Evolutionary conservation across 1,140 invertebrate genomes (phyloP).

Genomic region (Eurosta solidaginis): DNA sequence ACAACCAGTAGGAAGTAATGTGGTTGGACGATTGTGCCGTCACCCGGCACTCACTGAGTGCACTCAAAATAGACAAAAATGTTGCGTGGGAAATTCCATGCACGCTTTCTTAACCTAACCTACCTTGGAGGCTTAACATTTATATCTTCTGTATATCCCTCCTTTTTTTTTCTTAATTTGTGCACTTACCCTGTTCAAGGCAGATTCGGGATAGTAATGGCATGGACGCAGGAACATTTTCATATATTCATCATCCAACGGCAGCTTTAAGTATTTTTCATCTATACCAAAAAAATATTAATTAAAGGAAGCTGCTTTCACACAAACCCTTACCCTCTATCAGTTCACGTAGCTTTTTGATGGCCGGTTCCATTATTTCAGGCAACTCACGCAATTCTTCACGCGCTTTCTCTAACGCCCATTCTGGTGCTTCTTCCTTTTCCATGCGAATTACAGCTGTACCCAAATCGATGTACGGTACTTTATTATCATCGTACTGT

Average conservation of each 20-base stretch:
- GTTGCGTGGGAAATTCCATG: no score
- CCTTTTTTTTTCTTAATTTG: background rate
- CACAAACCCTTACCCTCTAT: conserved; percentile 43
- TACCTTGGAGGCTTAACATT: no score
- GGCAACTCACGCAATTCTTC: conserved; percentile 72
- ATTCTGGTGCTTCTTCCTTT: conserved; percentile 60
- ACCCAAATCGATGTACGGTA: conserved; percentile 63
- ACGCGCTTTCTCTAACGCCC: conserved; percentile 64
- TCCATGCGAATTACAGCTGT: conserved; percentile 63
- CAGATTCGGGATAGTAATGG: conserved; percentile 72
- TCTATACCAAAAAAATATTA: conserved; percentile 44
- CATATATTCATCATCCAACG: conserved; percentile 68
- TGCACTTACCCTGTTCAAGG: conserved; percentile 64
- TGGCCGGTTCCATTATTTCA: conserved; percentile 66
- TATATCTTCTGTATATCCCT: no score
- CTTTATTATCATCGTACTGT: conserved; percentile 60
- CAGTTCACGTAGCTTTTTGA: conserved; percentile 66
- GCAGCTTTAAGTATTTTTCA: conserved; percentile 63
- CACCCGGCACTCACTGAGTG: no score
- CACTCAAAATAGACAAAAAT: no score
- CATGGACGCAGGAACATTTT: conserved; percentile 69
- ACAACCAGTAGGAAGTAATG: no score
- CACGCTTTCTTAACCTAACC: no score
- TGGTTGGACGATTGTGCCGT: no score
- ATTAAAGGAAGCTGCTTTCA: background rate